Evolutionary conservation across 35 echinoderm and acorn worm genomes (phyloP).

Genomic region (Amphiura filiformis): DNA sequence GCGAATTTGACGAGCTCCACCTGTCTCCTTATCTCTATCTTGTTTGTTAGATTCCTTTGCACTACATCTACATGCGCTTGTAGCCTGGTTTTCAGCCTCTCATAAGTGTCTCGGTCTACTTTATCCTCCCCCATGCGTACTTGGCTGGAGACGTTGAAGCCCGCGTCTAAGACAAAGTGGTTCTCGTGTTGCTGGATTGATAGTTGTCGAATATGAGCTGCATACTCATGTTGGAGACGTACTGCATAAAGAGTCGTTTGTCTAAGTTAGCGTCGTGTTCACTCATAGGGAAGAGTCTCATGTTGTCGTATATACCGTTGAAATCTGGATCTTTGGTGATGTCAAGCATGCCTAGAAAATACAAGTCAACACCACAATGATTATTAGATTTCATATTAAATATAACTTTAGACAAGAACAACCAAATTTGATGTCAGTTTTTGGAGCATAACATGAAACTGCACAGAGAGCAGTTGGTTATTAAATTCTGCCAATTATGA

Average conservation of each 20-base stretch:
- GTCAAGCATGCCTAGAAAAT: constrained; percentile 87
- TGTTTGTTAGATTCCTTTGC: constrained; percentile 60
- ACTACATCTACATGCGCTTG: constrained; percentile 88
- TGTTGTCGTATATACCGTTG: constrained; percentile 73
- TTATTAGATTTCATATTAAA: not conserved
- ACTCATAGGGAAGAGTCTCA: constrained; percentile 92
- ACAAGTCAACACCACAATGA: not conserved
- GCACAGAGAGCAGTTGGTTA: too few relatives aligned
- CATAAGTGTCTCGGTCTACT: constrained; percentile 71
- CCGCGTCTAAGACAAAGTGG: constrained; percentile 76
- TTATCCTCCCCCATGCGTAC: constrained; percentile 59
- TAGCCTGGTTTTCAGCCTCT: constrained; percentile 83
- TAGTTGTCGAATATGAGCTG: constrained; percentile 64
- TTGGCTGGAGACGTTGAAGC: constrained; percentile 51
- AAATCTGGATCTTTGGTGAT: constrained; percentile 89
- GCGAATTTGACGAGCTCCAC: constrained; percentile 68
- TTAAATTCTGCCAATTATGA: too few relatives aligned
- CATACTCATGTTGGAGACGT: constrained; percentile 68
- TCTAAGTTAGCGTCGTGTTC: constrained; percentile 76
- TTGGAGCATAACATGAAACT: too few relatives aligned
- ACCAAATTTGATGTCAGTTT: too few relatives aligned
- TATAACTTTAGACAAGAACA: too few relatives aligned
- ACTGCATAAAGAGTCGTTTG: constrained; percentile 70
- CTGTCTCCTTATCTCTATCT: constrained; percentile 61
- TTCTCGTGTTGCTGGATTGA: constrained; percentile 51